Evolutionary conservation across 2,888 invertebrate genomes (phyloP).

Genomic region (Epinotia brunnichana): DNA sequence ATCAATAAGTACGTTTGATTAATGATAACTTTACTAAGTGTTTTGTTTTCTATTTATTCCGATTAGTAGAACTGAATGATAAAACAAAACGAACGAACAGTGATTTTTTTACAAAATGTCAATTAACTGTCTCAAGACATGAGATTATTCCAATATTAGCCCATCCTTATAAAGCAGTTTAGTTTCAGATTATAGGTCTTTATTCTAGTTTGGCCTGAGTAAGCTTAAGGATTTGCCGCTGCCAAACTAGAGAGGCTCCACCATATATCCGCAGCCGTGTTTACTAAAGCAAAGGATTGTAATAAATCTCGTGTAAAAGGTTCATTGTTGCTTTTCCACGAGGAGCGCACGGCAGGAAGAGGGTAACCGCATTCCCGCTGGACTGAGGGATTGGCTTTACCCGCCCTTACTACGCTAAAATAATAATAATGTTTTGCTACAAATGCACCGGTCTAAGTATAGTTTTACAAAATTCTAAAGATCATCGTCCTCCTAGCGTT

Average conservation of each 20-base stretch:
- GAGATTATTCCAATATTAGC: no score
- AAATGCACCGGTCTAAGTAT: background rate
- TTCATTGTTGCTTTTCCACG: slow-evolving; percentile 64
- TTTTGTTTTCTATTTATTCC: no score
- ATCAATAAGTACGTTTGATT: no score
- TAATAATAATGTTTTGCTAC: slow-evolving; percentile 32
- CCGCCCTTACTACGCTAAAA: slow-evolving; percentile 32
- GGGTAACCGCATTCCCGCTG: slow-evolving; percentile 53
- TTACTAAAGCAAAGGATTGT: slow-evolving; percentile 49
- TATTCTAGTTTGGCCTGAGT: background rate
- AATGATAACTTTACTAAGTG: no score
- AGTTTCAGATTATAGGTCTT: no score
- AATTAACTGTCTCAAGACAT: no score
- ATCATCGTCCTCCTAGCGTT: no score
- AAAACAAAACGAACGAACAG: no score
- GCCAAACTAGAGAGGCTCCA: background rate
- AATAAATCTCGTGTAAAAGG: slow-evolving; percentile 69
- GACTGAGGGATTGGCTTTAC: slow-evolving; percentile 43
- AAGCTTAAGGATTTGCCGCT: background rate
- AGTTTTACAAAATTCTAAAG: background rate
- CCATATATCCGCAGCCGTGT: slow-evolving; percentile 36
- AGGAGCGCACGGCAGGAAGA: slow-evolving; percentile 47
- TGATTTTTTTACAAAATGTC: no score
- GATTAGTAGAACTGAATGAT: no score
- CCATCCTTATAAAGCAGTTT: no score